Evolutionary conservation across 2,113 vertebrate genomes (phyloP).

Genomic region (Carassius gibelio): DNA sequence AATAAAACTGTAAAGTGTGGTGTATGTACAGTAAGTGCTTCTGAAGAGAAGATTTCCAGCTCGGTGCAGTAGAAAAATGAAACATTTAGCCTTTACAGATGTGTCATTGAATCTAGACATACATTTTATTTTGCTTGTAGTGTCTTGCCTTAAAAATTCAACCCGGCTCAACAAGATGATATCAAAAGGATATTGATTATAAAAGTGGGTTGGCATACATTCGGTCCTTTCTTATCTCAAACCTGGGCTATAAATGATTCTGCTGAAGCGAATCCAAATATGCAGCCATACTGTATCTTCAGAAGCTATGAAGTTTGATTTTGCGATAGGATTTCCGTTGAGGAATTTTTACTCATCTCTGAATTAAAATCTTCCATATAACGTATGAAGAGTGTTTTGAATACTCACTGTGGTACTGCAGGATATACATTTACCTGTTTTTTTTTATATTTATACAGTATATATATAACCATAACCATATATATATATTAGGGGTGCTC

Average conservation of each 20-base stretch:
- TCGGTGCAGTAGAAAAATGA: neutral
- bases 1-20: neutral
- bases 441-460: neutral
- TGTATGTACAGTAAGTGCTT: neutral
- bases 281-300: conserved; percentile 52
- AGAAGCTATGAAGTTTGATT: conserved; percentile 33
- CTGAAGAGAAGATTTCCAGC: neutral
- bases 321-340: conserved; percentile 45
- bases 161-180: neutral
- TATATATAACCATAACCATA: too few species aligned
- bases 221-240: neutral
- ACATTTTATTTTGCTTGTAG: too few species aligned
- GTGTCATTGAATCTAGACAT: neutral
- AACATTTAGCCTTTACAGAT: neutral
- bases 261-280: conserved; percentile 58
- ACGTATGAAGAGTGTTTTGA: neutral
- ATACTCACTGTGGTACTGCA: neutral
- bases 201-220: neutral
- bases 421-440: neutral
- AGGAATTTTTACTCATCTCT: conserved; percentile 9
- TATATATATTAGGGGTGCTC: too few species aligned
- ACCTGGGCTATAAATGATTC: conserved; percentile 47
- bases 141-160: neutral
- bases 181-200: neutral
- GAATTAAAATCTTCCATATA: neutral